A percentile compares a stretch with the other conserved stretches of the same genome.
phyloP scores from a whole-genome alignment of 1,140 invertebrate species.

The Babylonia areolata region DNA sequence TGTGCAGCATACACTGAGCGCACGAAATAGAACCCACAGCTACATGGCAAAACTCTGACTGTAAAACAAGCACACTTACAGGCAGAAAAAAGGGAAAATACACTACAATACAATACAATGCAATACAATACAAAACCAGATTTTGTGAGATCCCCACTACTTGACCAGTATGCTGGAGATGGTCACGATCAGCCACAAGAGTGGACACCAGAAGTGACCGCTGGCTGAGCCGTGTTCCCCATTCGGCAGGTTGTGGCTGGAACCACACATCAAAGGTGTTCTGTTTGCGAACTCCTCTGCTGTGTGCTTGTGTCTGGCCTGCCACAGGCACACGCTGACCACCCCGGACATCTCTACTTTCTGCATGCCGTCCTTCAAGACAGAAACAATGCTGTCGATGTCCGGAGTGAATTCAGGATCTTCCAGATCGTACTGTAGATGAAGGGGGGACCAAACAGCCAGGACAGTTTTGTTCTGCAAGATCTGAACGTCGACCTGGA shows the following conservation, averaged over 20 bases:
- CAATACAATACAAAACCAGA: no score
- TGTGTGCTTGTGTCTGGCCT: not conserved
- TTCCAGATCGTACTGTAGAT: not conserved
- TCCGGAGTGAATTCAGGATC: not conserved
- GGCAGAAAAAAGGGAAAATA: no score
- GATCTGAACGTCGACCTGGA: not conserved
- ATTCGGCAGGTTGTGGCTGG: not conserved
- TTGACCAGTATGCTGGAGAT: not conserved
- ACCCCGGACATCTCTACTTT: not conserved
- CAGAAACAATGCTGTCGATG: not conserved
- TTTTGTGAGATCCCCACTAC: no score
- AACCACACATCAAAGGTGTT: not conserved
- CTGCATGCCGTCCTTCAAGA: not conserved
- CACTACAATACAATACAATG: no score
- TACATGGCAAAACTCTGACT: no score
- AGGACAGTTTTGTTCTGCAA: not conserved
- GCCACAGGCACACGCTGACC: not conserved
- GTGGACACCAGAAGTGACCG: not conserved
- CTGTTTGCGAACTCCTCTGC: not conserved
- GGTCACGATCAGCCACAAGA: not conserved
- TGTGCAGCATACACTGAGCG: no score
- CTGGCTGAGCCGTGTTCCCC: not conserved
- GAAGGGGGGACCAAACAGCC: not conserved
- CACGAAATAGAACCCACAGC: no score
- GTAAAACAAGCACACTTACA: no score